Conservation (phyloP, 2,888 invertebrate genomes). For the Dolichopus griseipennis region DNA sequence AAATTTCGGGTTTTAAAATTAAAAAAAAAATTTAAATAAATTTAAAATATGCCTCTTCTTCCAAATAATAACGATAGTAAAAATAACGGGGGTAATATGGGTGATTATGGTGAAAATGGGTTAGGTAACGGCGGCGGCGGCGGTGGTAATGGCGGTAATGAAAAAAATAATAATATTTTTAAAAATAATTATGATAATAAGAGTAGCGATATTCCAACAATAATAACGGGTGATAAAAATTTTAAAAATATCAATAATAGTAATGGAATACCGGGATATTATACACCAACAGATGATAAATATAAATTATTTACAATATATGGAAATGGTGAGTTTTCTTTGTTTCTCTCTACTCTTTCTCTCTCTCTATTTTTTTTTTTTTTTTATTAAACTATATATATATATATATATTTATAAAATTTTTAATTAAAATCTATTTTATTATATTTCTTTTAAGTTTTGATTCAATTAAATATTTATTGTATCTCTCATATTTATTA, state of each 20-base stretch:
- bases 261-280: constrained; percentile 34
- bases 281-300: constrained; percentile 40
- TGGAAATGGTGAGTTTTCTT: constrained; percentile 42
- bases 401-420: constrained; percentile 19
- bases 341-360: constrained; percentile 9
- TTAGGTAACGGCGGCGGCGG: background rate
- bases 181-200: constrained; percentile 25
- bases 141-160: background rate
- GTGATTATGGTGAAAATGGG: background rate
- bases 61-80: constrained; percentile 17
- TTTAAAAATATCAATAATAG: constrained; percentile 21
- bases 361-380: constrained; percentile 14
- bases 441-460: background rate
- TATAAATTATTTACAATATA: constrained; percentile 43
- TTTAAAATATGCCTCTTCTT: constrained; percentile 17
- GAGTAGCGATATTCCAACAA: constrained; percentile 17
- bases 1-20: no score
- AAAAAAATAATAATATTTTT: constrained; percentile 26
- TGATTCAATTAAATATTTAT: no score
- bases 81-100: constrained; percentile 11
- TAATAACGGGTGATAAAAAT: constrained; percentile 24
- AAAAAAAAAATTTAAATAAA: constrained; percentile 13
- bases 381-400: background rate
- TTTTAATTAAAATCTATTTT: constrained; percentile 13
- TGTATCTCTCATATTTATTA: no score